Evolutionary conservation across 2,888 invertebrate genomes (phyloP).

Genomic region (Lasioglossum malachurum): DNA sequence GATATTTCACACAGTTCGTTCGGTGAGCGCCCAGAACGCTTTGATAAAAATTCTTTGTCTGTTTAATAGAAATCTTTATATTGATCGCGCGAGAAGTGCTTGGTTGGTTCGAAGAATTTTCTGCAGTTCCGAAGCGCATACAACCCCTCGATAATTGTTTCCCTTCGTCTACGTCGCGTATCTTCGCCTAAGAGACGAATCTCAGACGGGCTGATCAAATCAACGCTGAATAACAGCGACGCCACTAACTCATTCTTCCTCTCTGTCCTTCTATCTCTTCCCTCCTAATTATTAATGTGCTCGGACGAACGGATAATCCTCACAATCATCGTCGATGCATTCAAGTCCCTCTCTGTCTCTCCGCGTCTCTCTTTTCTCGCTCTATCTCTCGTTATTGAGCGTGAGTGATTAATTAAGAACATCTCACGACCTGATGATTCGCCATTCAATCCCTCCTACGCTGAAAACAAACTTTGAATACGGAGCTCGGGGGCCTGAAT

Average conservation of each 20-base stretch:
- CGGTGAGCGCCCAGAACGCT: background rate
- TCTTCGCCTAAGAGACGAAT: slow-evolving; percentile 61
- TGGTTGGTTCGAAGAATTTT: background rate
- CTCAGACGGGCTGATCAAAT: slow-evolving; percentile 73
- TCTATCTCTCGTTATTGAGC: slow-evolving; percentile 75
- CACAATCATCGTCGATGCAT: slow-evolving; percentile 76
- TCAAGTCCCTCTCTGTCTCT: slow-evolving; percentile 60
- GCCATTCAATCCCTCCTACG: slow-evolving; percentile 56
- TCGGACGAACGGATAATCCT: slow-evolving; percentile 74
- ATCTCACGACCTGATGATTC: slow-evolving; percentile 72
- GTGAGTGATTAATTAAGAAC: slow-evolving; percentile 79
- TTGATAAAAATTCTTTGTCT: background rate
- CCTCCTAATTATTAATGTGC: slow-evolving; percentile 77
- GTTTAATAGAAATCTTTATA: background rate
- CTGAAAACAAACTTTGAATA: slow-evolving; percentile 69
- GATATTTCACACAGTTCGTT: background rate
- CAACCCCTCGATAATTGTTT: slow-evolving; percentile 61
- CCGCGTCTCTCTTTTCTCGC: slow-evolving; percentile 16
- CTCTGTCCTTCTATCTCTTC: slow-evolving; percentile 37
- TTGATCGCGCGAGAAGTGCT: too few relatives aligned
- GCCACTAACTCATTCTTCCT: slow-evolving; percentile 58
- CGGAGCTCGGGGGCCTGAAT: background rate
- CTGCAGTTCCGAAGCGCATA: too few relatives aligned
- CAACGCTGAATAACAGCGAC: slow-evolving; percentile 73
- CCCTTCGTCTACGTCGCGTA: slow-evolving; percentile 52